Evolutionary conservation across 1,140 invertebrate species (phyloP), one percentile per base, ranked within the genome.

Genomic region (Hormaphis cornu): DNA sequence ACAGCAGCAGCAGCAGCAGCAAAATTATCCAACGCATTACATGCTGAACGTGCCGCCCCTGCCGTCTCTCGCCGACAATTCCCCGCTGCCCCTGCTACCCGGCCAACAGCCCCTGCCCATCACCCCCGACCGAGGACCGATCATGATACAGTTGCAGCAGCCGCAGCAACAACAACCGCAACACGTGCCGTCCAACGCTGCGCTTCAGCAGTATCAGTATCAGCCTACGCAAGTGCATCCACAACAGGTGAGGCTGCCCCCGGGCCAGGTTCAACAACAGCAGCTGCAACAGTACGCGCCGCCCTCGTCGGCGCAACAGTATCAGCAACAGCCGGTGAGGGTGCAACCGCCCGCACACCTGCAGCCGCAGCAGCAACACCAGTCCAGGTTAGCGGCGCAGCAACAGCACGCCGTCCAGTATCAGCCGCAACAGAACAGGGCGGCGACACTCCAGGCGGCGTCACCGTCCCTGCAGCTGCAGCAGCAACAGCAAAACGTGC

Each of bases 31-130:
- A 1, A 16, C 44, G 12, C 26, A 66, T 30, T 66, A 66, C 7
- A 14, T 66, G 26, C 44, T 66, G 7, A 66, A 66, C 61, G 61
- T 66, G 18, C 61, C 61, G 14, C 61, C 61, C 0, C 4, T 66
- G 1, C 61, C 61, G 3, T 12, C 61, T 3, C 12, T 66, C 0
- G 61, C 4, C 1, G 61, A 66, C 10, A 66, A 66, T 20, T 66
- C 61, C 0, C 61, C 61, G 3, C 28, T 66, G 1, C 61, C 61
- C 7, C 20, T 66, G 20, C 6, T 66, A 6, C 61, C 61, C 3
- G 61, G 61, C 10, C 61, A 66, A 66, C 61, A 66, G 28, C 61
- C 61, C 3, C 8, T 66, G 10, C 61, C 61, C 5, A 66, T 66
- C 61, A 66, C 61, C 0, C 61, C 61, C 0, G 61, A 66, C 12